Base-by-base conservation (phyloP, 2,888 invertebrate species). In the Andrena fulva region DNA sequence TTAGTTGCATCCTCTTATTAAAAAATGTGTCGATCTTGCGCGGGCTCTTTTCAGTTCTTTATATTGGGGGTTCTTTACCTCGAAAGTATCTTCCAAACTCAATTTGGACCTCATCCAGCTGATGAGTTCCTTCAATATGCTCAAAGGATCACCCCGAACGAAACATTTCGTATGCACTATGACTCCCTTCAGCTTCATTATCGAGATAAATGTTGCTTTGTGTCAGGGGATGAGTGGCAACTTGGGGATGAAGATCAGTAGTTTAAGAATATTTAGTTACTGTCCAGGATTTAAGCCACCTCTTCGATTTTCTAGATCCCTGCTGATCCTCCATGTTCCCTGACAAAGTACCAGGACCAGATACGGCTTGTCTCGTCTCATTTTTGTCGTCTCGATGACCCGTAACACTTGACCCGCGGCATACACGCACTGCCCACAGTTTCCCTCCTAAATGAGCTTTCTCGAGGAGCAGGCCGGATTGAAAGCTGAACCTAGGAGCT, bases 1-100 rank as follows among this genome's bases (percentile, higher is more conserved):
- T 76, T 75, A 67, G 75, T 80, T 73, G 59, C 67, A 67, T 48
- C 62, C 62, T 73, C 77, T 81, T 77, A 77, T 80, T 77, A 83
- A 85, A 87, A 81, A 64, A 60, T 75, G 52, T 80, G 78, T 67
- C 63, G 68, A 67, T 71, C 76, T 63, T 35, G 33, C 33, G 62
- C 50, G n/a, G 12, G 20, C 29, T 29, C 29, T 54, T 42, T 42
- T 4, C 42, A 16, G 42, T 42, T 42, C 42, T 42, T 42, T 42
- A 42, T 42, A 42, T 16, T 0, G 42, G 16, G 42, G 42, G 16
- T 16, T 5, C 42, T 42, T 42, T 42, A 42, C 42, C 42, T 42
- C 42, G 42, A 42, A 42, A 5, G 4, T 42, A 42, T 42, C 42
- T 16, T 16, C 42, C 16, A 16, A 42, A 42, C 42, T 42, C 12